Base-by-base conservation (phyloP, 1,140 invertebrate species). In the Hirudo medicinalis region DNA sequence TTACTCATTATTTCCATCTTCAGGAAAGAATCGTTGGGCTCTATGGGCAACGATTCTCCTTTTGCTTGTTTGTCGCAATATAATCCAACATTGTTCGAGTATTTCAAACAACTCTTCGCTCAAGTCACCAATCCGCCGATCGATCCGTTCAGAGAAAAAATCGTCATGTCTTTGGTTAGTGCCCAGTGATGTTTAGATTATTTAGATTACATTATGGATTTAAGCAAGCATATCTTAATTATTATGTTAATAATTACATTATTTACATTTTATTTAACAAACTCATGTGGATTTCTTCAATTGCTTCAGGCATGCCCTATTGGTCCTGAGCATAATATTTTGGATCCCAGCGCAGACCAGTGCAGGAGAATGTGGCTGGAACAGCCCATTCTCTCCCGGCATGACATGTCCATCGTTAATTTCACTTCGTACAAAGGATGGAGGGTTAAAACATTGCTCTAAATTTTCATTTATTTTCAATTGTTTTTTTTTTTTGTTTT, bases 101-200 rank as follows among this genome's bases (percentile, higher is more conserved):
- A 99, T 80, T 99, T 99, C 83, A 97, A 99, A 80, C 96, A 99
- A 81, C 84, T 98, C n/a, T 99, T 99, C 84, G 96, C 96, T 32
- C 96, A 99, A 86, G 95, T 98, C 63, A 99, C 96, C 74, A 99
- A 99, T 85, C 96, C 96, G n/a, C 95, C 96, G 6, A 98, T 99
- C 75, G 96, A 99, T 86, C 96, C 96, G 54, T 97, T 99, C 86
- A 88, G 96, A 76, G 96, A 99, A 83, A 93, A 92, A 81, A 91
- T 98, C 74, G 94, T 99, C 68, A 99, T 99, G 94, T 97, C 94
- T 0, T 83, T 99, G 78, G 87, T 92, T 76, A 76, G 78, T 75
- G 73, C 91, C 11, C 9, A 17, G 9, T 49, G 11, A 15, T 13
- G 1, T 49, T 49, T 49, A 8, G 9, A 8, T 49, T 49, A 11